A percentile compares a stretch with the other conserved stretches of the same genome.
phyloP scores from a whole-genome alignment of 2,888 invertebrate species.

The Zaprionus lineosus region DNA sequence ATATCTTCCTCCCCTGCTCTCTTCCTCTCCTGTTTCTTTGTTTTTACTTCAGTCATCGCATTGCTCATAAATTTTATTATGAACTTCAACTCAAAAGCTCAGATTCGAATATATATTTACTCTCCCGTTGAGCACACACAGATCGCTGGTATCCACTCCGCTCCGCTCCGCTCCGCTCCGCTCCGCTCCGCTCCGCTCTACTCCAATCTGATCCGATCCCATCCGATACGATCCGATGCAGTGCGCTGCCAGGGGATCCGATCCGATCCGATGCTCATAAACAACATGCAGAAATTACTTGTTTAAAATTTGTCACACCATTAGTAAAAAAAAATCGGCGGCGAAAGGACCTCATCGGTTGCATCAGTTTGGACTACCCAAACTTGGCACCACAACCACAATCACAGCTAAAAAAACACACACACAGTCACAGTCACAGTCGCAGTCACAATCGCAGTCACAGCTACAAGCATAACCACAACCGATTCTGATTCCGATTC shows the following conservation, averaged over 20 bases:
- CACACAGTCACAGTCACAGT: no score
- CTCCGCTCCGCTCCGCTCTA: no score
- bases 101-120: constrained; percentile 27
- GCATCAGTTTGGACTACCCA: constrained; percentile 12
- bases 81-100: constrained; percentile 52
- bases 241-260: constrained; percentile 47
- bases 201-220: no score
- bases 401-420: no score
- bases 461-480: no score
- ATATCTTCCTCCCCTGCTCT: neutral
- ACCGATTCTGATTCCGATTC: neutral
- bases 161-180: constrained; percentile 57
- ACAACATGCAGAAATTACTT: constrained; percentile 79
- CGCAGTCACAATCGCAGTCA: no score
- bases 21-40: constrained; percentile 6
- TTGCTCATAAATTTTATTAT: constrained; percentile 79
- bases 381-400: neutral
- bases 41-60: constrained; percentile 41
- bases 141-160: constrained; percentile 58
- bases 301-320: constrained; percentile 80
- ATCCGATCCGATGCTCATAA: constrained; percentile 69
- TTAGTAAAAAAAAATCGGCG: constrained; percentile 76
- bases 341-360: constrained; percentile 74
- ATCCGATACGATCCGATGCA: no score
- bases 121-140: constrained; percentile 58